These are phyloP conservation scores for Cherax destructor DNA, from an alignment of 1,140 invertebrate species.

Conservation along the genomic window DNA sequence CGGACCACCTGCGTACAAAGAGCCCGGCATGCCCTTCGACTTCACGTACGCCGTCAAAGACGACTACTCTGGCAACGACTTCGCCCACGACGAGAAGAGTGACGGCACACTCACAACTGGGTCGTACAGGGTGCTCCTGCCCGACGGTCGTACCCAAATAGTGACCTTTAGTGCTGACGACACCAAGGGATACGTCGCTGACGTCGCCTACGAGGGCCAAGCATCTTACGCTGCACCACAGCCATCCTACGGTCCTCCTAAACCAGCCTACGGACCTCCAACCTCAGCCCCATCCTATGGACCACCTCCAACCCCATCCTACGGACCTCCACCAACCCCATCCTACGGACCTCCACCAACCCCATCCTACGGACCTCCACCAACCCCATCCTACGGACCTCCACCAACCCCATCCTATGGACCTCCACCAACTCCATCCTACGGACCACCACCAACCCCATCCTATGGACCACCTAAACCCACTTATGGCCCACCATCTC, in stretches of 20 bases:
- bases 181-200: conserved; percentile 86
- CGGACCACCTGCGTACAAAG: conserved; percentile 40
- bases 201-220: conserved; percentile 85
- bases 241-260: conserved; percentile 18
- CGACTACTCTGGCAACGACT: conserved; percentile 82
- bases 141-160: conserved; percentile 85
- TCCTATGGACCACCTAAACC: conserved; percentile 39
- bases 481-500: not conserved
- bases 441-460: not conserved
- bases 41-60: conserved; percentile 86
- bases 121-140: conserved; percentile 85
- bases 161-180: conserved; percentile 86
- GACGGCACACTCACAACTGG: conserved; percentile 77
- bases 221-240: conserved; percentile 71
- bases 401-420: conserved; percentile 31
- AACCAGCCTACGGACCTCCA: not conserved
- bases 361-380: not conserved
- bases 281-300: conserved; percentile 24
- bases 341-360: not conserved
- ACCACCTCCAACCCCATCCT: conserved; percentile 23
- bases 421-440: not conserved
- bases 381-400: not conserved
- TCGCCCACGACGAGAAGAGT: conserved; percentile 50
- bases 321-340: conserved; percentile 25
- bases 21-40: conserved; percentile 77